Percentiles rank a stretch among this genome's conserved stretches.
phyloP scores from a whole-genome alignment of 2,888 invertebrate species.

The Plutella xylostella region DNA sequence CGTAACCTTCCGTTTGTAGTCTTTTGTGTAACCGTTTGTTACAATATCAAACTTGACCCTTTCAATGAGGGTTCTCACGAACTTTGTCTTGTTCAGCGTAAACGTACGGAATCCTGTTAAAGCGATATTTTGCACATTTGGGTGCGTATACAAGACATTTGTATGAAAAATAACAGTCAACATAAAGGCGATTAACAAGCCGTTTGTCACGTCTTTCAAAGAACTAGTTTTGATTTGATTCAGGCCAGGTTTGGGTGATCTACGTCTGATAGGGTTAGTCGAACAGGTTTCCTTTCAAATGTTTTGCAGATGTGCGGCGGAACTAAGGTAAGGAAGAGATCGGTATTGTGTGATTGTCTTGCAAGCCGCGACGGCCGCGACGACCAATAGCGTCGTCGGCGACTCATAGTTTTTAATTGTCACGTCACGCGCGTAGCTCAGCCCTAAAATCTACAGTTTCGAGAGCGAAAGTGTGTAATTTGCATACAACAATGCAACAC shows the following conservation, averaged over 20 bases:
- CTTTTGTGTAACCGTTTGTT: slow-evolving; percentile 2
- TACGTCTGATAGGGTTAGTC: slow-evolving; percentile 18
- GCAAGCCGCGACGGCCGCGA: background rate
- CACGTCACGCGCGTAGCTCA: background rate
- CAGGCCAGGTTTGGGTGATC: slow-evolving; percentile 33
- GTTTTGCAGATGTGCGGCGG: background rate
- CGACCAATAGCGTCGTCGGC: background rate
- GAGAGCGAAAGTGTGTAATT: slow-evolving; percentile 64
- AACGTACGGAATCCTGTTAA: slow-evolving; percentile 34
- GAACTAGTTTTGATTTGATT: slow-evolving; percentile 27
- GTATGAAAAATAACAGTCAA: slow-evolving; percentile 17
- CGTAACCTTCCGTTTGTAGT: background rate
- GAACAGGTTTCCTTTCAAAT: slow-evolving; percentile 6
- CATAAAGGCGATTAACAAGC: slow-evolving; percentile 57
- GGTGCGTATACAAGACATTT: slow-evolving; percentile 34
- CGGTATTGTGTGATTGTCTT: background rate
- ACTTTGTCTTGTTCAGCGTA: slow-evolving; percentile 18
- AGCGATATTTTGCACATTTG: slow-evolving; percentile 32
- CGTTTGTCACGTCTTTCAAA: slow-evolving; percentile 42
- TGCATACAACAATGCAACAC: slow-evolving; percentile 68
- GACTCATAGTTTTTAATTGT: slow-evolving; percentile 2
- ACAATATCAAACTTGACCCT: slow-evolving; percentile 1
- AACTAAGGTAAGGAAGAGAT: background rate
- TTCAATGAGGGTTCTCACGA: slow-evolving; percentile 21
- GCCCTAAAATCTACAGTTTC: slow-evolving; percentile 43